Conservation (phyloP, 2,888 invertebrate species). For the Synanthedon myopaeformis region DNA sequence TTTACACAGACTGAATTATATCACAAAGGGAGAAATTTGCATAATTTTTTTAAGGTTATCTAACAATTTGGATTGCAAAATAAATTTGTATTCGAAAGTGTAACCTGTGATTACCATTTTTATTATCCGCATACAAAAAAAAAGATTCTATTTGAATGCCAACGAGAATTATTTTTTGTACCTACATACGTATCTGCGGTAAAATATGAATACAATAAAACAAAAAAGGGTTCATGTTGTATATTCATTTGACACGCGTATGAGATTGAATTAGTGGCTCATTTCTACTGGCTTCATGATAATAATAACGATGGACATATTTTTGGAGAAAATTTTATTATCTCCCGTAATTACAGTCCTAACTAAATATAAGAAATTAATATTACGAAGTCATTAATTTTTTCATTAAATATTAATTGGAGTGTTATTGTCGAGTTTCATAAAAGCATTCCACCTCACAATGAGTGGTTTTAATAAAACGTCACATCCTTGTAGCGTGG, state of each 20-base stretch:
- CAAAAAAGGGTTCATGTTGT: conserved; percentile 2
- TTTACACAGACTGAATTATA: not conserved
- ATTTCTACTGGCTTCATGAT: not conserved
- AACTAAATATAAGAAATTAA: no score
- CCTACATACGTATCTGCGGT: not conserved
- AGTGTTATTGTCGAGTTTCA: no score
- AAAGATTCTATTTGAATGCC: not conserved
- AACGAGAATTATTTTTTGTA: not conserved
- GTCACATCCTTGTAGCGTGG: no score
- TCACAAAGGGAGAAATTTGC: not conserved
- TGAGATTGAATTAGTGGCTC: conserved; percentile 2
- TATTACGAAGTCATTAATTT: no score
- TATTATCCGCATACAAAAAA: not conserved
- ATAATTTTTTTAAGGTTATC: not conserved
- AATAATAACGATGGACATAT: not conserved
- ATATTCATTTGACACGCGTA: conserved; percentile 4
- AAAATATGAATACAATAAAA: not conserved
- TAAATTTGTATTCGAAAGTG: not conserved
- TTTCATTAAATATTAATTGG: no score
- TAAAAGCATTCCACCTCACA: no score
- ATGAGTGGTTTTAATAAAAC: no score
- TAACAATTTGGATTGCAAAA: not conserved
- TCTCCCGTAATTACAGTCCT: no score
- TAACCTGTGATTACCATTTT: not conserved
- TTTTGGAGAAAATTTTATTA: no score